These are phyloP conservation scores for Channa striata DNA, from an alignment of 2,797 vertebrate genomes.

Conservation along the genomic window DNA sequence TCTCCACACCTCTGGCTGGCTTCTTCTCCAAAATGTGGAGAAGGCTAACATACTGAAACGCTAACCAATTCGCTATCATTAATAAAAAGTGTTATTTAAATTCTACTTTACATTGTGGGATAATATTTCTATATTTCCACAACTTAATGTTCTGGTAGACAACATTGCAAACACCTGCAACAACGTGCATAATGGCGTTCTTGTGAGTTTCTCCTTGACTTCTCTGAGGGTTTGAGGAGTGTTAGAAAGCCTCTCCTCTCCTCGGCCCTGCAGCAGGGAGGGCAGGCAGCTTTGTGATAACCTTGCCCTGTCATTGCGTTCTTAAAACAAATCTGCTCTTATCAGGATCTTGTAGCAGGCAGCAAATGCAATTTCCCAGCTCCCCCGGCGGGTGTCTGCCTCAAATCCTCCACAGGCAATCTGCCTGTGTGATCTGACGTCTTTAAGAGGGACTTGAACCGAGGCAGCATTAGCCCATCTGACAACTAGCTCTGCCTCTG, in stretches of 20 bases:
- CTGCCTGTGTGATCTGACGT: slow-evolving; percentile 82
- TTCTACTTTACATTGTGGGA: too few relatives aligned
- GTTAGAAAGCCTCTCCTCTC: slow-evolving; percentile 42
- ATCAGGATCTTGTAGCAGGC: slow-evolving; percentile 82
- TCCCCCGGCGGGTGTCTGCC: slow-evolving; percentile 65
- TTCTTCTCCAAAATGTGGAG: too few relatives aligned
- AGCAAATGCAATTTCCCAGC: slow-evolving; percentile 80
- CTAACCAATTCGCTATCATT: too few relatives aligned
- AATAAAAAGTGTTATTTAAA: too few relatives aligned
- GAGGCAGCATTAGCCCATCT: slow-evolving; percentile 74
- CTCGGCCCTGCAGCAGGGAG: slow-evolving; percentile 44
- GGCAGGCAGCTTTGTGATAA: slow-evolving; percentile 77
- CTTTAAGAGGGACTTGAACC: slow-evolving; percentile 82
- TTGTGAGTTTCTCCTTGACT: slow-evolving; percentile 24
- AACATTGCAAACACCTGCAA: not conserved
- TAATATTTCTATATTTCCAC: not conserved
- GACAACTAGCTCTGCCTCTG: slow-evolving; percentile 71
- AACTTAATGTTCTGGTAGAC: not conserved
- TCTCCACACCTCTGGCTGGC: too few relatives aligned
- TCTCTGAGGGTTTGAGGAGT: slow-evolving; percentile 38
- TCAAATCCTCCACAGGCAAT: slow-evolving; percentile 80
- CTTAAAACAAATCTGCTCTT: slow-evolving; percentile 84
- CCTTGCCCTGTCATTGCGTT: slow-evolving; percentile 84
- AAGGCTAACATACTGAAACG: too few relatives aligned
- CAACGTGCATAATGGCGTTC: slow-evolving; percentile 15